Evolutionary conservation across 2,113 vertebrate genomes (phyloP), one percentile per base, ranked within the genome.

Genomic region (Phyllostomus hastatus): DNA sequence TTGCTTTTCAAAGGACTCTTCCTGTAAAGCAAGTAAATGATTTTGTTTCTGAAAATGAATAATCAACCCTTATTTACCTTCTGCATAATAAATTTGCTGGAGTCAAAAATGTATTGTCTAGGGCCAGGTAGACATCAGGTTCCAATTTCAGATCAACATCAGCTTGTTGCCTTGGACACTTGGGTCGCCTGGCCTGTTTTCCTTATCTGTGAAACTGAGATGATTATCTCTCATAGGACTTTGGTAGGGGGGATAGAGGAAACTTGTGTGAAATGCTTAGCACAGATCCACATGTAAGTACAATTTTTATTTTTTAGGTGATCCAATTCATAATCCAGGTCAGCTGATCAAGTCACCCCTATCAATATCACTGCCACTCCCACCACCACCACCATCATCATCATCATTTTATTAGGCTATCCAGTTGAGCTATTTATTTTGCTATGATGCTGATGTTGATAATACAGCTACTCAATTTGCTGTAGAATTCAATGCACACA

Each of bases 41-140:
- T 93, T 85, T 88, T 84, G 61, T 70, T 85, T 70, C 64, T 92
- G 75, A 72, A 97, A 93, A 64, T 90, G 46, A 88, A 78, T 35
- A 90, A 95, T 72, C 66, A 91, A 50, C 54, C 2, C 24, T 88
- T 84, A 96, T 93, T 96, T 82, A 84, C 48, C 95, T 50, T 50
- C 3, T 2, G 57, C 38, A 35, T 16, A 84, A n/a, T 24, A 88
- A 90, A 88, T 92, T 41, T 66, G 33, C 31, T 41, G 2, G 64
- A 85, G 95, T 81, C 24, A 85, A 72, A 95, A 81, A 79, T 26
- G 28, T 10, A 17, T n/a, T 52, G 20, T 38, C 10, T 38, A 46
- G 78, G 54, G 6, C 43, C 12, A 87, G 33, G 64, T 0, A 89
- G 48, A 43, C 16, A 6, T 93, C 17, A 17, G 24, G 33, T 24